Evolutionary conservation across 2,797 vertebrate species (phyloP), one percentile per base, ranked within the genome.

Genomic region (Cryptoprocta ferox): DNA sequence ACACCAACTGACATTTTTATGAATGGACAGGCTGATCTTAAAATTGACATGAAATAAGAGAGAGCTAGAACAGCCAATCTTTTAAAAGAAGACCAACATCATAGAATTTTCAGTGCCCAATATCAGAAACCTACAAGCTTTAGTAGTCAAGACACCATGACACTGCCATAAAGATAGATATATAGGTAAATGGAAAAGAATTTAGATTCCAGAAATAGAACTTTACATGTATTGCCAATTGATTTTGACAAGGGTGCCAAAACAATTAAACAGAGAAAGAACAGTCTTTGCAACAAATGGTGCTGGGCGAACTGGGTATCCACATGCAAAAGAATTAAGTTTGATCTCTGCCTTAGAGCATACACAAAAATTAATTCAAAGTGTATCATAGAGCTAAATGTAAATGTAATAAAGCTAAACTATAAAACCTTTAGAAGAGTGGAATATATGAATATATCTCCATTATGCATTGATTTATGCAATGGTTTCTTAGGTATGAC

Each of bases 131-230:
- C 2, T 45, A 65, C 80, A 63, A 95, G 30, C 16, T 89, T 2
- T 42, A 37, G 11, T 66, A 42, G 18, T 59, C n/a, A 56, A 73
- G 32, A 65, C 63, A 65, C n/a, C 50, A 8, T 84, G 13, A 63
- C 63, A 18, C 63, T 70, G 35, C 19, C 45, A 6, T 78, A 89
- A 84, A 30, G 39, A 75, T 37, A 65, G 26, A 53, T 8, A 37
- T 59, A 13, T 71, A 79, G 56, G 37, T 61, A 28, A 89, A 48
- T 84, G 19, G 30, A 70, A 79, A 56, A 94, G 16, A 84, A 35
- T 83, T 93, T 89, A 84, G 63, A 87, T 59, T 78, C 66, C 26
- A 85, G n/a, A 89, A 95, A 75, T 68, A 48, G 39, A 85, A 37
- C 26, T 35, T 79, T 66, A 59, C 26, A 18, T 82, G 56, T 94